Evolutionary conservation across 2,888 invertebrate species (phyloP), one percentile per base, ranked within the genome.

Genomic region (Mechanitis mazaeus): DNA sequence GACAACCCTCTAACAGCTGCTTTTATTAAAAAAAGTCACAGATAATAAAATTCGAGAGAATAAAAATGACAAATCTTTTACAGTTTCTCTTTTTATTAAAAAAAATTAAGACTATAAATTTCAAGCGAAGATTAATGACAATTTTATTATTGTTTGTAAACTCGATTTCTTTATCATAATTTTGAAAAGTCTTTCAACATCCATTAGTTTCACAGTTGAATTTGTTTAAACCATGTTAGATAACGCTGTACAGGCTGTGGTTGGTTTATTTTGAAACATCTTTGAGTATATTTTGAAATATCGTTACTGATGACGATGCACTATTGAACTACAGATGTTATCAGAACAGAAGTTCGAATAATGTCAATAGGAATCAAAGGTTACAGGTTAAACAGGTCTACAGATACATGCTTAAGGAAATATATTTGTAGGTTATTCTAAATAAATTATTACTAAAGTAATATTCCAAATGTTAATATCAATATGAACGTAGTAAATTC

Each of bases 211-310:
- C 64, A 59, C 55, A 60, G 59, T 60, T 59, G 54, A 64, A 47
- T 63, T 66, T 59, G 59, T 66, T 63, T 58, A 59, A 60, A 56
- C 53, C 59, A 57, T 60, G 63, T 59, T 61, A 64, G 61, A 60
- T 65, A 63, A 64, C 50, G 50, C n/a, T n/a, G 28, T 31, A 50
- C 28, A 47, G n/a, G 20, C 47, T 50, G 31, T 31, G 58, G 59
- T 33, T 54, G 54, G 56, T 56, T 4, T 56, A 60, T 60, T 62
- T 64, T 64, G 64, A 66, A 64, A 66, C 59, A 61, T 58, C 55
- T 50, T 53, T 61, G 53, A 50, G 54, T 62, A 11, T 47, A 46
- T 45, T 56, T 63, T 59, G 56, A 57, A 58, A 62, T 59, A 59
- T 58, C 57, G 59, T 59, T 56, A 38, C 31, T 7, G 50, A 62